Evolutionary conservation across 2,888 invertebrate species (phyloP).

Genomic region (Cantharis nigra): DNA sequence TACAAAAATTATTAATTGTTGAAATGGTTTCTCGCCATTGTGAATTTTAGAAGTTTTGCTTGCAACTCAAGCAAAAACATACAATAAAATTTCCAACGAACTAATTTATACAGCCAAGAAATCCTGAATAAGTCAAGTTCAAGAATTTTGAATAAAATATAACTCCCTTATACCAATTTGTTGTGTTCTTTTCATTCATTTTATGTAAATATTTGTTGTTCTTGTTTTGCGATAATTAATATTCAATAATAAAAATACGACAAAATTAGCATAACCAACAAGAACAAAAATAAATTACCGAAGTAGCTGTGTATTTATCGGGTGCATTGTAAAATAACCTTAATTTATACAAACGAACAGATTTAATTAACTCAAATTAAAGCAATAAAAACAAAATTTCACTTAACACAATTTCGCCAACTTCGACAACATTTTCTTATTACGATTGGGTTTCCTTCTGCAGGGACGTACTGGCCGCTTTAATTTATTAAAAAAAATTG

Average conservation of each 20-base stretch:
- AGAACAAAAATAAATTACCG: neutral
- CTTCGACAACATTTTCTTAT: neutral
- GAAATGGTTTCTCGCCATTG: too few relatives aligned
- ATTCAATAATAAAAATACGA: neutral
- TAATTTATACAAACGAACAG: neutral
- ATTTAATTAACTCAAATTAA: neutral
- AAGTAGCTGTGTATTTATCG: neutral
- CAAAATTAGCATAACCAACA: neutral
- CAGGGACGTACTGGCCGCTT: neutral
- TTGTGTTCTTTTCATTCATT: too few relatives aligned
- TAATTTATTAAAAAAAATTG: too few relatives aligned
- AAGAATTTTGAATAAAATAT: too few relatives aligned
- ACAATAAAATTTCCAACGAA: too few relatives aligned
- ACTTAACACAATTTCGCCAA: neutral
- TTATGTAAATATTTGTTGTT: neutral
- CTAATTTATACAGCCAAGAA: too few relatives aligned
- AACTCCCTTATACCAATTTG: too few relatives aligned
- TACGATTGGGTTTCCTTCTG: neutral
- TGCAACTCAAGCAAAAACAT: too few relatives aligned
- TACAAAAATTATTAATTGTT: too few relatives aligned
- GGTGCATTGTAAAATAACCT: neutral
- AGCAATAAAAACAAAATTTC: neutral
- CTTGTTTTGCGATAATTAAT: neutral
- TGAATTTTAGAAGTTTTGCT: too few relatives aligned
- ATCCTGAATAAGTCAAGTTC: too few relatives aligned